Conservation (phyloP, 2,888 invertebrate genomes). For the Dinocampus coccinellae region DNA sequence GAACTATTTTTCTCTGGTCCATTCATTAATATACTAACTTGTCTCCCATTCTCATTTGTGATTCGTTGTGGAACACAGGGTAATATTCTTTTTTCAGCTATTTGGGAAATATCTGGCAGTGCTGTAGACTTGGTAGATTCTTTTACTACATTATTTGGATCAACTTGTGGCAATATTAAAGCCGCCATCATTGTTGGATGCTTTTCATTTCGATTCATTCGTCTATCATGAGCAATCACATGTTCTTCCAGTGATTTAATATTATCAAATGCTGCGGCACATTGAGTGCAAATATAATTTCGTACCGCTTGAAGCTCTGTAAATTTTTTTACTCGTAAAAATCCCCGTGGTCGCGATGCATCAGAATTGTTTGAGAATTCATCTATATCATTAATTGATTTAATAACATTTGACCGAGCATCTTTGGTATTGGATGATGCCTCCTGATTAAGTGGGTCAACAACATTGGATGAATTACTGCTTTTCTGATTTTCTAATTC, state of each 20-base stretch:
- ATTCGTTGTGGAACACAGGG: conserved; percentile 22
- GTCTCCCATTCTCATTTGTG: neutral
- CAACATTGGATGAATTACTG: neutral
- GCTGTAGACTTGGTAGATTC: neutral
- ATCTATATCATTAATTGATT: neutral
- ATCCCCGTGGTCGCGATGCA: conserved; percentile 34
- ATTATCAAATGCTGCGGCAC: conserved; percentile 47
- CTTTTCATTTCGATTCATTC: neutral
- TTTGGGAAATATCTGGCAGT: neutral
- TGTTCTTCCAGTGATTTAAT: conserved; percentile 44
- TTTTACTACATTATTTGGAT: neutral
- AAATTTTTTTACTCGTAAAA: conserved; percentile 47
- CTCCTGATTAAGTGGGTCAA: neutral
- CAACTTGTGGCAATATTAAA: conserved; percentile 30
- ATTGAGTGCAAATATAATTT: conserved; percentile 45
- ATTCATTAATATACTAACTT: neutral
- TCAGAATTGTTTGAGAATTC: neutral
- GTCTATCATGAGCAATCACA: neutral
- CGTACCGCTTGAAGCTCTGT: conserved; percentile 42
- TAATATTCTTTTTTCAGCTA: conserved; percentile 14
- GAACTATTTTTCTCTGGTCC: neutral
- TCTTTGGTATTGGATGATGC: neutral
- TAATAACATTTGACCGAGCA: too few species aligned
- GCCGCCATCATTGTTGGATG: conserved; percentile 37
- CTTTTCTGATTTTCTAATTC: neutral